Evolutionary conservation across 1,140 invertebrate species (phyloP), one percentile per base, ranked within the genome.

Genomic region (Bombus confusus): DNA sequence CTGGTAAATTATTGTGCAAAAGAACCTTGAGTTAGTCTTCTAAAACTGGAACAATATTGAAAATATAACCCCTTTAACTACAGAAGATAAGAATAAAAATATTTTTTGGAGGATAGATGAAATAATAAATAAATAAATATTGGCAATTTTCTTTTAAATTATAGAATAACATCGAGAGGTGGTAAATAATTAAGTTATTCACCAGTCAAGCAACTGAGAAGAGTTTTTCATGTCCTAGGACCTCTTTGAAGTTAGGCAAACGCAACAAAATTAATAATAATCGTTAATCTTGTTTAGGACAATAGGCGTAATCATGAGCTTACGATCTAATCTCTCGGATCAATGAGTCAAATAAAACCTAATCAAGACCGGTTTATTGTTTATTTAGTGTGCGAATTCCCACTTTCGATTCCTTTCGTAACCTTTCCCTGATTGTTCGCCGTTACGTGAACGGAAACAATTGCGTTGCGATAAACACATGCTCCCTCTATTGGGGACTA

Each of bases 341-440:
- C 82, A 94, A 95, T 94, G 94, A 94, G 93, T 87, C 92, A 93
- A 93, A 94, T 93, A 91, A 77, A 74, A 72, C 78, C 34, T 85
- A 85, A 80, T 85, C 69, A 85, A 80, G 83, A 66, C 69, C 10
- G 78, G 77, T 80, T 80, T 86, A 86, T 78, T 79, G 86, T 83
- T 83, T 80, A 73, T 75, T 84, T 73, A 77, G 37, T 86, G 66
- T 83, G 74, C 85, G 77, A 88, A 86, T 80, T 85, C 82, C 76
- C 76, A 85, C 77, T 80, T 87, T 86, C 75, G 74, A 80, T 85
- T 85, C 78, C 83, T 80, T 85, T 85, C 83, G 83, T 80, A 80
- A 85, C 59, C 78, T 80, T 85, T 80, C 68, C 83, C 83, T 71
- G 47, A 71, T 75, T 80, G 73, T 80, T 79, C 59, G 18, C 71